phyloP scores from a whole-genome alignment of 2,888 invertebrate species.

The Exocentrus adspersus region DNA sequence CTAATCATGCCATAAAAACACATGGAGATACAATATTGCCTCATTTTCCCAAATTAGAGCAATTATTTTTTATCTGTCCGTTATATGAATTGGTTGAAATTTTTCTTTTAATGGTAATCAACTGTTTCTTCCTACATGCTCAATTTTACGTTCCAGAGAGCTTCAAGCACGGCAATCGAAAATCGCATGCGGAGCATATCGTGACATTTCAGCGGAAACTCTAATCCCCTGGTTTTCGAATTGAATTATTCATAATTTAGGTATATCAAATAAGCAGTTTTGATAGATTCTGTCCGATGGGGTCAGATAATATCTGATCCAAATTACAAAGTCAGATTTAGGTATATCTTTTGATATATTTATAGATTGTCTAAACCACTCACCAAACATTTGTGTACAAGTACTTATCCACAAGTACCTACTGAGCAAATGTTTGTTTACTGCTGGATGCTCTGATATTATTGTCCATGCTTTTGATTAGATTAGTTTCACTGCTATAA shows the following conservation, averaged over 20 bases:
- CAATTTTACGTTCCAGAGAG: constrained; percentile 20
- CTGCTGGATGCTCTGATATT: no score
- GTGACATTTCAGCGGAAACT: constrained; percentile 7
- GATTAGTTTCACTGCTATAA: no score
- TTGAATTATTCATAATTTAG: constrained; percentile 12
- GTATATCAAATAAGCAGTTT: neutral
- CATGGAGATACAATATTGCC: no score
- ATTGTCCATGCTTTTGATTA: no score
- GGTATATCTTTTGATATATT: neutral
- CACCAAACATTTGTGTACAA: no score
- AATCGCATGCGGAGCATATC: constrained; percentile 11
- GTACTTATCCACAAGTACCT: no score
- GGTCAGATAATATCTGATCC: neutral
- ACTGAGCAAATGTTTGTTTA: no score
- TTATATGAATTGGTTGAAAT: no score
- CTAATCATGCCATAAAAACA: no score
- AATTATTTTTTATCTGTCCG: no score
- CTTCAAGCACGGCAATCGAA: constrained; percentile 1
- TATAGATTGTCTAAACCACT: neutral
- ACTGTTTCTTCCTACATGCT: constrained; percentile 20
- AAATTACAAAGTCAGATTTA: neutral
- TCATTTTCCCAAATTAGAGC: no score
- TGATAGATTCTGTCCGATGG: neutral
- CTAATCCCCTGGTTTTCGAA: constrained; percentile 2
- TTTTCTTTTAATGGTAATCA: no score